Evolutionary conservation across 2,113 vertebrate genomes (phyloP), one percentile per base, ranked within the genome.

Genomic region (Paramormyrops kingsleyae): DNA sequence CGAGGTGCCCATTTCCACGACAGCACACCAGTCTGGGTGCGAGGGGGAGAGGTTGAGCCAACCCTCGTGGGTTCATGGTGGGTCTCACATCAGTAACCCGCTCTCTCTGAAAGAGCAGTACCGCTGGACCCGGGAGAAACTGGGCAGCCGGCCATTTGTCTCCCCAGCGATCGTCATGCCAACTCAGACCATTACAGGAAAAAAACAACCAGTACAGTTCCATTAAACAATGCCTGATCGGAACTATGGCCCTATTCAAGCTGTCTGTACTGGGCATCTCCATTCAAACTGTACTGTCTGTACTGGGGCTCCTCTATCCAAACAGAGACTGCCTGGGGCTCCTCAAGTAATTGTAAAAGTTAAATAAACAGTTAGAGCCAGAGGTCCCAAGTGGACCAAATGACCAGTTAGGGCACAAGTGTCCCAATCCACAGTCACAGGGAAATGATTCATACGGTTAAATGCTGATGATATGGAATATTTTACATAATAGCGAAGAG

Each of bases 211-310:
- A 49, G 83, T 89, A 90, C 90, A 89, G 90, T 90, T 90, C 88
- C 89, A 90, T 50, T 87, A 88, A 86, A 89, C 91, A 91, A 89
- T 47, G 12, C 46, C 2, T 44, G 83, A 49, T 39, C 39, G 70
- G 89, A 46, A 90, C 87, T 92, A 92, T 91, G 53, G 90, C 89
- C 80, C 90, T 87, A 49, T 80, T 80, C 35, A 80, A 80, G 74
- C 74, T 80, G 35, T 19, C 74, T 89, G 88, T 27, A 52, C 66
- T 46, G 80, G 80, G 42, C 9, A 19, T 47, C 42, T 44, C 39
- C 8, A 47, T 84, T 47, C 35, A 47, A 21, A 84, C 56, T 24
- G 56, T 59, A 59, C 56, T 24, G 21, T 59, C 56, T 62, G 35
- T 19, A 42, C 35, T 80, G 35, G 70, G 31, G 13, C 70, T 77